These are phyloP conservation scores for Venturia canescens DNA, from an alignment of 1,140 invertebrate species.

Conservation along the genomic window DNA sequence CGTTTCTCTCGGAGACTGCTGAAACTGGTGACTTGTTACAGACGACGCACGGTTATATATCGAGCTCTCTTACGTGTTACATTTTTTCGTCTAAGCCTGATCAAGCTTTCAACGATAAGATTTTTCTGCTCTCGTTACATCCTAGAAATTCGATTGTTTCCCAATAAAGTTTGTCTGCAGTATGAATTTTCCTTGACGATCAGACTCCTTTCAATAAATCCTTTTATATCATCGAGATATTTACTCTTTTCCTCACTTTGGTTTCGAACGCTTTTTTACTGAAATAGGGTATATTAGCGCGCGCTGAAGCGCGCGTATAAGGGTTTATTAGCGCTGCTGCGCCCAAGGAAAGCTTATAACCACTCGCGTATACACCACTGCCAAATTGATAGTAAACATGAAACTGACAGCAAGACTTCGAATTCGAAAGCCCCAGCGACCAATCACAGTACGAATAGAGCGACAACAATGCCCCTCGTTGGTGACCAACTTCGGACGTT, in stretches of 20 bases:
- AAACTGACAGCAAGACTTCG: no score
- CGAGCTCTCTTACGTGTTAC: not conserved
- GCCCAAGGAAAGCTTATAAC: no score
- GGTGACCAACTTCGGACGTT: no score
- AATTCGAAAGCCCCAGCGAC: no score
- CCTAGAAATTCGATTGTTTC: not conserved
- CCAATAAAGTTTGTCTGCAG: not conserved
- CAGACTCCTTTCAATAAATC: not conserved
- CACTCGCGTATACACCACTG: no score
- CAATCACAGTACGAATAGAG: no score
- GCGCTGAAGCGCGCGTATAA: no score
- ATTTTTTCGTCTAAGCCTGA: not conserved
- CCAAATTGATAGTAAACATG: no score
- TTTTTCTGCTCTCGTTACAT: constrained; percentile 11
- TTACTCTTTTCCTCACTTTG: not conserved
- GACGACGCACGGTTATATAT: not conserved
- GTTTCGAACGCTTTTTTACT: not conserved
- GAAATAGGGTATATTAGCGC: no score
- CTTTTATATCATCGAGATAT: not conserved
- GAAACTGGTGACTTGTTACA: not conserved
- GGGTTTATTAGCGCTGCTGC: no score
- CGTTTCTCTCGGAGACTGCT: not conserved
- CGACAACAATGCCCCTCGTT: no score
- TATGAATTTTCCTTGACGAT: not conserved
- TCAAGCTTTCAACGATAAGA: constrained; percentile 7